Conservation (phyloP, 2,797 vertebrate species). For the Sternarchorhynchus goeldii region DNA sequence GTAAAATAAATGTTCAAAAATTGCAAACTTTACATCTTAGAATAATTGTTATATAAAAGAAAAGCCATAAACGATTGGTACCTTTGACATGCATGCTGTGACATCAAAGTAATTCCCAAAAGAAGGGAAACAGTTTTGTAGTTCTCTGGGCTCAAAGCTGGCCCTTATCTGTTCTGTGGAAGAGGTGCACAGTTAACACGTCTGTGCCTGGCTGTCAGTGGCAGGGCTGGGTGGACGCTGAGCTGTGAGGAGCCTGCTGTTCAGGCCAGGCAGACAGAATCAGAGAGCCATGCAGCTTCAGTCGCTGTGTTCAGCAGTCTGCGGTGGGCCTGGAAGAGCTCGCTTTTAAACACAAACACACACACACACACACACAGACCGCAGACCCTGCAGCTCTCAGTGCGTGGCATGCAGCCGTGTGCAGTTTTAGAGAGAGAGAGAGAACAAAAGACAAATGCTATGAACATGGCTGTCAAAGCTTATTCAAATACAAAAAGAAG, state of each 20-base stretch:
- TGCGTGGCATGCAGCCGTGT: conserved; percentile 2
- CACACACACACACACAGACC: conserved; percentile 25
- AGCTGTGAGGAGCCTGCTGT: conserved; percentile 40
- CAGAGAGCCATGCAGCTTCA: conserved; percentile 36
- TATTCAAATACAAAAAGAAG: conserved; percentile 27
- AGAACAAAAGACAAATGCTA: conserved; percentile 56
- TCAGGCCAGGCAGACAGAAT: conserved; percentile 42
- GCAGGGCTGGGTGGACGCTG: conserved; percentile 31
- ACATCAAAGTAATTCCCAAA: conserved; percentile 9
- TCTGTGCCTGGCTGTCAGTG: conserved; percentile 35
- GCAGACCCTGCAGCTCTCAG: conserved; percentile 6
- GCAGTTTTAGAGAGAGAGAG: conserved; percentile 14
- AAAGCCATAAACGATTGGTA: too few species aligned
- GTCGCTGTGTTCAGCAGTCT: conserved; percentile 30
- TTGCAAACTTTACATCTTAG: too few species aligned
- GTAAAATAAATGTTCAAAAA: too few species aligned
- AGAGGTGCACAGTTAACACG: conserved; percentile 28
- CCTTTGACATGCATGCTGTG: too few species aligned
- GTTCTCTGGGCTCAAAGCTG: conserved; percentile 12
- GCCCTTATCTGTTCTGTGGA: conserved; percentile 28
- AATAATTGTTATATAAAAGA: too few species aligned
- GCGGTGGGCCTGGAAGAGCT: conserved; percentile 25
- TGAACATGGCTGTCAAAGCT: conserved; percentile 53
- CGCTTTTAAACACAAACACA: background rate
- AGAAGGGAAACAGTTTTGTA: conserved; percentile 2